Evolutionary conservation across 2,888 invertebrate species (phyloP).

Genomic region (Lagria hirta): DNA sequence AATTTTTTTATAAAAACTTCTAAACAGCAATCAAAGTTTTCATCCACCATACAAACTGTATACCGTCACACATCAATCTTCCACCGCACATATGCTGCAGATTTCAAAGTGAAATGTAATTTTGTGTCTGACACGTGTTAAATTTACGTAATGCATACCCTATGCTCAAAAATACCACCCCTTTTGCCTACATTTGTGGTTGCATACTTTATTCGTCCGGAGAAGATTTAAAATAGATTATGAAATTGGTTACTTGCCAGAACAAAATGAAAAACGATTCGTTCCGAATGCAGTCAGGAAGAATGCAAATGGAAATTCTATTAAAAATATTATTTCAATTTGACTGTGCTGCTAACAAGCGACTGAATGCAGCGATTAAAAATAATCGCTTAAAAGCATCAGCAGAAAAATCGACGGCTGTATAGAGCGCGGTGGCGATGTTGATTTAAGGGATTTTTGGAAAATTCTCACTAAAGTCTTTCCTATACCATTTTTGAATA

Average conservation of each 20-base stretch:
- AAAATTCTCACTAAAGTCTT: conserved; percentile 17
- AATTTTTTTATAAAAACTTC: no score
- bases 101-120: conserved; percentile 20
- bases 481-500: conserved; percentile 21
- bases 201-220: neutral
- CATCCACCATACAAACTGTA: no score
- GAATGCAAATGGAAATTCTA: conserved; percentile 15
- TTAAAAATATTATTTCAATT: conserved; percentile 25
- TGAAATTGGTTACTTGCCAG: no score
- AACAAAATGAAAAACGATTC: no score
- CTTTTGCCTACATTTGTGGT: neutral
- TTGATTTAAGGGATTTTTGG: conserved; percentile 22
- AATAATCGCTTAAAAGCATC: conserved; percentile 36
- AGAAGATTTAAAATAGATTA: neutral
- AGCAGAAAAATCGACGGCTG: conserved; percentile 26
- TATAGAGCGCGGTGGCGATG: conserved; percentile 17
- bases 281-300: neutral
- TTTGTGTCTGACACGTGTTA: conserved; percentile 12
- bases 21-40: no score
- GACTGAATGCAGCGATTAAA: conserved; percentile 33
- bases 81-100: conserved; percentile 5
- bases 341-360: conserved; percentile 14
- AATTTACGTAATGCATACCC: conserved; percentile 10
- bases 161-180: conserved; percentile 5
- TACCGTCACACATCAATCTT: conserved; percentile 18